These are phyloP conservation scores for Menidia menidia DNA, from an alignment of 2,797 vertebrate genomes.

Conservation along the genomic window DNA sequence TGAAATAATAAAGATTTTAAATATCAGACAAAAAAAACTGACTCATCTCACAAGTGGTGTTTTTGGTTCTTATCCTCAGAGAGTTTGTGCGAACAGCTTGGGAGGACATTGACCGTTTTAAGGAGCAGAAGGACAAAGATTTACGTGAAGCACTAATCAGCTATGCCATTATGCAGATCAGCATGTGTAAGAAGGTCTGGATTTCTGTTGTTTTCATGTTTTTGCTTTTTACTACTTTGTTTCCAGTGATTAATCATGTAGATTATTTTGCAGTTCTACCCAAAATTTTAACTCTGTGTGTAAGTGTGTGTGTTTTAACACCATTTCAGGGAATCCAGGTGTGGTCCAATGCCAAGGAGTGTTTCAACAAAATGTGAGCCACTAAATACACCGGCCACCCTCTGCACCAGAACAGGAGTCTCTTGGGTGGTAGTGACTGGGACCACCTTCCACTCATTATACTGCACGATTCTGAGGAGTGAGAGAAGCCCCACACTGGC, in stretches of 20 bases:
- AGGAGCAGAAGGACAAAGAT: slow-evolving; percentile 95
- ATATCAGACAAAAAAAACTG: too few relatives aligned
- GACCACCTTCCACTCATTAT: slow-evolving; percentile 21
- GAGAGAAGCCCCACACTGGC: slow-evolving; percentile 26
- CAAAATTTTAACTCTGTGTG: background rate
- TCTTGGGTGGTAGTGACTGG: slow-evolving; percentile 30
- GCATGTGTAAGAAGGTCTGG: slow-evolving; percentile 98
- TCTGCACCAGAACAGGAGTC: slow-evolving; percentile 32
- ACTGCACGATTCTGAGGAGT: slow-evolving; percentile 23
- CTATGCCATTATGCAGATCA: slow-evolving; percentile 98
- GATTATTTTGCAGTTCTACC: background rate
- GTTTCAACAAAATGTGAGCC: slow-evolving; percentile 97
- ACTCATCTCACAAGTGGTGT: background rate
- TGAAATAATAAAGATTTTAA: background rate
- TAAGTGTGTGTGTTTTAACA: slow-evolving; percentile 8
- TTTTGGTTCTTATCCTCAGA: slow-evolving; percentile 71
- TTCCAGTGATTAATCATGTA: background rate
- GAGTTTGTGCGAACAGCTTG: slow-evolving; percentile 94
- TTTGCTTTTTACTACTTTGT: background rate
- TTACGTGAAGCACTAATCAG: slow-evolving; percentile 95
- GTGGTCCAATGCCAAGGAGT: slow-evolving; percentile 98
- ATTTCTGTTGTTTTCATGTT: background rate
- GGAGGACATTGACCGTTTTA: slow-evolving; percentile 94
- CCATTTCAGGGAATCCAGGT: slow-evolving; percentile 93
- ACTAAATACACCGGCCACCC: slow-evolving; percentile 27